Evolutionary conservation across 2,888 invertebrate species (phyloP).

Genomic region (Drosophila pseudotakahashii): DNA sequence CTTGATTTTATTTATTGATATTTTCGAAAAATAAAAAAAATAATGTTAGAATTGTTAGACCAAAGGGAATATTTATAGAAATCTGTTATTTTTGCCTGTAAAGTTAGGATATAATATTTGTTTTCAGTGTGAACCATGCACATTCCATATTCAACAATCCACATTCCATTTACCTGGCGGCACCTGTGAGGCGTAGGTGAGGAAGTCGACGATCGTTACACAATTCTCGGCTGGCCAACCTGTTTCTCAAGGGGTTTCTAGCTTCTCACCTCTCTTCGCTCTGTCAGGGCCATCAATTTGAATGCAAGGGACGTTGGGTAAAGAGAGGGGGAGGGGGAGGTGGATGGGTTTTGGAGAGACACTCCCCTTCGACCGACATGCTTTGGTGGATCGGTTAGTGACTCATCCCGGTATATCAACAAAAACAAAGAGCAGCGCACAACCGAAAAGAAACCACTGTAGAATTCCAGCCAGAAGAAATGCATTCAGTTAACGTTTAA

Average conservation of each 20-base stretch:
- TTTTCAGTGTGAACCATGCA: constrained; percentile 3
- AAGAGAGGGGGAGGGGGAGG: background rate
- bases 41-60: no score
- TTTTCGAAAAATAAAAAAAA: no score
- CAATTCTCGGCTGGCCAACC: constrained; percentile 40
- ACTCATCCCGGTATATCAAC: constrained; percentile 27
- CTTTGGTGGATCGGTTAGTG: constrained; percentile 35
- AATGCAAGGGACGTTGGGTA: background rate
- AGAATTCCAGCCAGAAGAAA: constrained; percentile 16
- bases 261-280: constrained; percentile 8
- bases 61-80: background rate
- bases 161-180: constrained; percentile 38
- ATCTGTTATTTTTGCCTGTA: background rate
- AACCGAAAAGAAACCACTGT: background rate
- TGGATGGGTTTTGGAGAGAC: background rate
- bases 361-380: constrained; percentile 24
- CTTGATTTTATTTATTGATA: no score
- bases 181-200: constrained; percentile 57
- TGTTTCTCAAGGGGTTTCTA: constrained; percentile 28
- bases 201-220: constrained; percentile 33
- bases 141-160: constrained; percentile 42
- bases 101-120: background rate
- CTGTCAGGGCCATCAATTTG: constrained; percentile 20
- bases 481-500: constrained; percentile 27
- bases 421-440: constrained; percentile 9